Evolutionary conservation across 1,140 invertebrate genomes (phyloP).

Genomic region (Drosophila murphyi): DNA sequence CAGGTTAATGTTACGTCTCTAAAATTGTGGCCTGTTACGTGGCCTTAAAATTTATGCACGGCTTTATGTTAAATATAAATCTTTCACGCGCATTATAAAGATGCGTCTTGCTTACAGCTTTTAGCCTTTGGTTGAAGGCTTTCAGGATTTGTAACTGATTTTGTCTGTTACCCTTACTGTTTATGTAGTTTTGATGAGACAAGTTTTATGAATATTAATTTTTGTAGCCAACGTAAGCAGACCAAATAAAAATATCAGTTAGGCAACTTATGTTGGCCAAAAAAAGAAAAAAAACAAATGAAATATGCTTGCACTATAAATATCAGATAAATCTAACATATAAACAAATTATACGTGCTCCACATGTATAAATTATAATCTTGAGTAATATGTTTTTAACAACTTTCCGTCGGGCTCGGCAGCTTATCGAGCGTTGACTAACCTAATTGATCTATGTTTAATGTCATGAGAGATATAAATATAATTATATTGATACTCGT

Average conservation of each 20-base stretch:
- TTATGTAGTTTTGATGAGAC: conserved; percentile 43
- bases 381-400: conserved; percentile 7
- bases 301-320: not conserved
- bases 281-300: not conserved
- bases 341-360: not conserved
- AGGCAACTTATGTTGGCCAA: not conserved
- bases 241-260: conserved; percentile 8
- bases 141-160: conserved; percentile 25
- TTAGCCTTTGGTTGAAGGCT: conserved; percentile 22
- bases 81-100: conserved; percentile 43
- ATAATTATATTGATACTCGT: not conserved
- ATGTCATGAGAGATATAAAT: not conserved
- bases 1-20: conserved; percentile 37
- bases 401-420: not conserved
- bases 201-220: conserved; percentile 47
- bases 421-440: not conserved
- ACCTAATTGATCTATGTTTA: not conserved
- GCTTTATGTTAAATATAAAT: conserved; percentile 70
- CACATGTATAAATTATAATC: not conserved
- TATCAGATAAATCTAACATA: not conserved
- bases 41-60: conserved; percentile 62
- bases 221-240: conserved; percentile 2
- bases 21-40: conserved; percentile 45
- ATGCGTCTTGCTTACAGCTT: conserved; percentile 34
- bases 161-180: conserved; percentile 12